Percentiles rank a stretch among this genome's conserved stretches.
Conservation (phyloP, 2,113 vertebrate genomes). For the Orthochromis malagaraziensis region DNA sequence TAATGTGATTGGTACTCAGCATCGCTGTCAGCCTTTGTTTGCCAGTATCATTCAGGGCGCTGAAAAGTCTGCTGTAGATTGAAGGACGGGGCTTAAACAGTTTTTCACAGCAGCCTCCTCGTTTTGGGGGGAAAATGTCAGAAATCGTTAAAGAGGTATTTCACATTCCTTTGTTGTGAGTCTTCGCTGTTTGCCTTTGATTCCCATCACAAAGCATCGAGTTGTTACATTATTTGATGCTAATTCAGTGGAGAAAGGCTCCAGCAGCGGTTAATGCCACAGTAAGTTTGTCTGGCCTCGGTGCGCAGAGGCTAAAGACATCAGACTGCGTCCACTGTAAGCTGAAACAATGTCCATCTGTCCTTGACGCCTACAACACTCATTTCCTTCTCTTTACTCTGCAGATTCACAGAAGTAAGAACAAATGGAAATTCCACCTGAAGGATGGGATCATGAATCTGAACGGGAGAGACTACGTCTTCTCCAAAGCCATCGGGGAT, state of each 20-base stretch:
- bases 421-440: conserved; percentile 99
- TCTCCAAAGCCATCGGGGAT: conserved; percentile 99
- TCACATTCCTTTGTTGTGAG: neutral
- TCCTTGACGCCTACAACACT: conserved; percentile 5
- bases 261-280: neutral
- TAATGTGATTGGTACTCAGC: neutral
- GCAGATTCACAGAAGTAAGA: conserved; percentile 99
- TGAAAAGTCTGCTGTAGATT: neutral
- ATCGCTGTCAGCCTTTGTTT: neutral
- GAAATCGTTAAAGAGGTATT: neutral
- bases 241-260: neutral
- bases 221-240: neutral
- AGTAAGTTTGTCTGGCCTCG: neutral
- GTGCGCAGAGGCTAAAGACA: neutral
- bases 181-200: neutral
- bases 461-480: conserved; percentile 97
- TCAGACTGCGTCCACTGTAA: neutral
- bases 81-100: neutral
- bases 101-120: neutral
- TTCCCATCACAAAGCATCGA: neutral
- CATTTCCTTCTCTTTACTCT: conserved; percentile 15
- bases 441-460: conserved; percentile 99
- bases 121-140: neutral
- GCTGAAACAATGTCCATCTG: conserved; percentile 9
- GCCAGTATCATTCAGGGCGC: neutral